phyloP scores from a whole-genome alignment of 2,888 invertebrate species.

The Tromatobia lineatoria region DNA sequence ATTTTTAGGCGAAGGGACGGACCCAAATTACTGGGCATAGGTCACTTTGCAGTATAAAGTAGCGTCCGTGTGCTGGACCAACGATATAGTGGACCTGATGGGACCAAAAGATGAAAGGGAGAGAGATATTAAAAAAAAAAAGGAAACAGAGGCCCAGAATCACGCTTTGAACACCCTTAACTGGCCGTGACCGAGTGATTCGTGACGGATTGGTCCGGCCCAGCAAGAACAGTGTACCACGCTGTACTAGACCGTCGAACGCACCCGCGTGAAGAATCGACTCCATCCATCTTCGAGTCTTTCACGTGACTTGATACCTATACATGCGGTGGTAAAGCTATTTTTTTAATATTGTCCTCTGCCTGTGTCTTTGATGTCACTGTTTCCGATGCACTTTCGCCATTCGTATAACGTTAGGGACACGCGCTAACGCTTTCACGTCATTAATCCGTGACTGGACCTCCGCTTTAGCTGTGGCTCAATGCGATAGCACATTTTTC shows the following conservation, averaged over 20 bases:
- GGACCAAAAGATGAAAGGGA: constrained; percentile 10
- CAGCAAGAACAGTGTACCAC: constrained; percentile 21
- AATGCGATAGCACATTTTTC: background rate
- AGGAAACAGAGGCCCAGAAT: constrained; percentile 33
- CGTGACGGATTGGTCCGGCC: constrained; percentile 58
- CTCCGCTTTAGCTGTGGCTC: background rate
- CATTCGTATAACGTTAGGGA: background rate
- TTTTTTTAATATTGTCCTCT: background rate
- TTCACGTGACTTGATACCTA: constrained; percentile 33
- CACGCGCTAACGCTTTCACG: background rate
- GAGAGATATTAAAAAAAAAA: constrained; percentile 1
- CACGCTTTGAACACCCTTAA: constrained; percentile 57
- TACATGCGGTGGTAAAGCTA: constrained; percentile 24
- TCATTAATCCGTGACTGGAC: constrained; percentile 50
- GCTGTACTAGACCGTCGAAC: constrained; percentile 1
- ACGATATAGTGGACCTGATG: constrained; percentile 18
- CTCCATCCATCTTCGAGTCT: constrained; percentile 77
- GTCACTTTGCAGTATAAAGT: constrained; percentile 16
- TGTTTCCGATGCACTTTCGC: constrained; percentile 2
- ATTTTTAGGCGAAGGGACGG: background rate
- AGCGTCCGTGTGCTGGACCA: background rate
- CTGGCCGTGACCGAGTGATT: constrained; percentile 61
- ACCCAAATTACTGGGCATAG: constrained; percentile 30
- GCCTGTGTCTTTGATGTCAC: constrained; percentile 6
- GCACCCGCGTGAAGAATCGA: constrained; percentile 74